phyloP scores from a whole-genome alignment of 2,113 vertebrate genomes.

The Dromaius novaehollandiae region DNA sequence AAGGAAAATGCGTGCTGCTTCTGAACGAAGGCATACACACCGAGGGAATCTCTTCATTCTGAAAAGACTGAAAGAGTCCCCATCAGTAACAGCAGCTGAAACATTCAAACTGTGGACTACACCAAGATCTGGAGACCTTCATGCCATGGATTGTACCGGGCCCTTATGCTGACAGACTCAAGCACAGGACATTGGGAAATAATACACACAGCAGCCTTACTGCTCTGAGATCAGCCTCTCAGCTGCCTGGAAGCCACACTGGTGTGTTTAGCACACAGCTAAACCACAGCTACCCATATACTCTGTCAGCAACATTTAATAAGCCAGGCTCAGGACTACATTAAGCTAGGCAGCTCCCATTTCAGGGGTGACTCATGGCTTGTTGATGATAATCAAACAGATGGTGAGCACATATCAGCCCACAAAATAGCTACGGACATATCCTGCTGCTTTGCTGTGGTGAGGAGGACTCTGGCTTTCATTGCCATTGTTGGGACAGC shows the following conservation, averaged over 20 bases:
- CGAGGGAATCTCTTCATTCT: not conserved
- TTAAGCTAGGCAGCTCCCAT: not conserved
- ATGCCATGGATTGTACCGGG: not conserved
- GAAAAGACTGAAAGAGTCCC: not conserved
- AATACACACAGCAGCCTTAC: not conserved
- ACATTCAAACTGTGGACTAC: not conserved
- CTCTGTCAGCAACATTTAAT: not conserved
- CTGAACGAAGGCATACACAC: not conserved
- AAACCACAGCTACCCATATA: not conserved
- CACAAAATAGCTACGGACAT: not conserved
- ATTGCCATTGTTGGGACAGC: not conserved
- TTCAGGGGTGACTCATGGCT: not conserved
- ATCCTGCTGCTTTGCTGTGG: not conserved
- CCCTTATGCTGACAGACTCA: not conserved
- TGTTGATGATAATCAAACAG: not conserved
- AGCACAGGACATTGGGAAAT: fast-evolving
- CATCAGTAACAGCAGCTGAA: not conserved
- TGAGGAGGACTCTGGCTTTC: not conserved
- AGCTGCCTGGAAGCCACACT: not conserved
- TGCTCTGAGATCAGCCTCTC: not conserved
- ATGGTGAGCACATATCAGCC: not conserved
- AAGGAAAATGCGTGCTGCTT: not conserved
- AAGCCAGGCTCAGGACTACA: not conserved
- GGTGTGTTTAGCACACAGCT: not conserved
- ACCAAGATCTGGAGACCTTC: not conserved